phyloP scores from a whole-genome alignment of 2,113 vertebrate species.

The Oxyura jamaicensis region DNA sequence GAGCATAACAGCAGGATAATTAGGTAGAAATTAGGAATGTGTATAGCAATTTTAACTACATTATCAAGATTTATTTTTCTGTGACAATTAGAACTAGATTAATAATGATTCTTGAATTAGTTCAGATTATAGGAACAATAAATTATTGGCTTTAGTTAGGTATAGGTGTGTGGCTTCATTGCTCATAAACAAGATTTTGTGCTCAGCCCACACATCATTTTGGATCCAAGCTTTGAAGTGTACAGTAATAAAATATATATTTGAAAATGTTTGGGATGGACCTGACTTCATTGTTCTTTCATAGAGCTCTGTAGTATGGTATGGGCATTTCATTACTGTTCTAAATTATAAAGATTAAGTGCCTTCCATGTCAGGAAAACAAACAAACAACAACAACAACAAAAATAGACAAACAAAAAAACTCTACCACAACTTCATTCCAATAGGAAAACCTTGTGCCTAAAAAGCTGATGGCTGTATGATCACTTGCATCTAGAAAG shows the following conservation, averaged over 20 bases:
- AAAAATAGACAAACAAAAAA: not conserved
- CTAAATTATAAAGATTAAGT: not conserved
- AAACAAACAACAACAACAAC: not conserved
- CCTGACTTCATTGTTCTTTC: not conserved
- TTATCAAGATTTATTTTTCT: not conserved
- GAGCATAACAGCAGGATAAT: not conserved
- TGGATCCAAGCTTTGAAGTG: not conserved
- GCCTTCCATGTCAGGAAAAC: not conserved
- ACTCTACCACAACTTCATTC: not conserved
- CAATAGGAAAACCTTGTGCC: accelerated
- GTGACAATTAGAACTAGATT: not conserved
- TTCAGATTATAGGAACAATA: not conserved
- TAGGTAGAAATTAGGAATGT: not conserved
- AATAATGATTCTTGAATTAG: not conserved
- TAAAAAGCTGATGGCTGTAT: not conserved
- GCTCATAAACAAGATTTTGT: not conserved
- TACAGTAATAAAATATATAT: not conserved
- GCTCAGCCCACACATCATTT: not conserved
- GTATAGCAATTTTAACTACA: not conserved
- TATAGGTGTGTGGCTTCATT: not conserved
- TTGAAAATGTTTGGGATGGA: not conserved
- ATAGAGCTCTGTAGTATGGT: not conserved
- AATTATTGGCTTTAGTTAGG: not conserved
- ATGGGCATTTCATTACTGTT: not conserved
- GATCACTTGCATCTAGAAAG: not conserved